Conservation (phyloP, 2,797 vertebrate species). For the Rhodeus uyekii region DNA sequence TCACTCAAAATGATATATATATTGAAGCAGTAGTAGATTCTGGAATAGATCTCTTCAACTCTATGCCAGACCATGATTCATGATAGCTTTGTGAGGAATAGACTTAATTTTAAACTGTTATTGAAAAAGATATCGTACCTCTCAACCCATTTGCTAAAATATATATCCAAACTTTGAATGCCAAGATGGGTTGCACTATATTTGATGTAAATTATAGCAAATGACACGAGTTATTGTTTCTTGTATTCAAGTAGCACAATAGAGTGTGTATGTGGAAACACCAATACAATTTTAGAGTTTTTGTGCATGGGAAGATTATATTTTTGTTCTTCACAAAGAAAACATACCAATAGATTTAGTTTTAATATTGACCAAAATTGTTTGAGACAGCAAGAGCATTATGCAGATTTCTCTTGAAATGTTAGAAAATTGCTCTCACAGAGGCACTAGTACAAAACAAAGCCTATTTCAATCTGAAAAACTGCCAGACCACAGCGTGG, state of each 20-base stretch:
- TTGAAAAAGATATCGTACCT: too few relatives aligned
- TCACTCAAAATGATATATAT: too few relatives aligned
- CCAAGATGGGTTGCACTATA: not conserved
- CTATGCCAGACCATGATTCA: too few relatives aligned
- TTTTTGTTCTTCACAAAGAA: not conserved
- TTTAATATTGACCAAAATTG: not conserved
- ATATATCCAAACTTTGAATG: not conserved
- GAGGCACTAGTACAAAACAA: not conserved
- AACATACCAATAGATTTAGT: not conserved
- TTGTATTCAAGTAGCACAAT: not conserved
- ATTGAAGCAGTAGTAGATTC: too few relatives aligned
- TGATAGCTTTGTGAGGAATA: not conserved
- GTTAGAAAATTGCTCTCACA: not conserved
- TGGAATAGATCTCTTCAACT: too few relatives aligned
- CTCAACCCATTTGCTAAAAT: too few relatives aligned
- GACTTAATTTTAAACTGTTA: too few relatives aligned
- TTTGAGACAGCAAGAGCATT: not conserved
- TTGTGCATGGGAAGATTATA: not conserved
- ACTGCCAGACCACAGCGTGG: not conserved
- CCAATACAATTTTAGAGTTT: not conserved
- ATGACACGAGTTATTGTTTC: not conserved
- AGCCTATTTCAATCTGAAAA: not conserved
- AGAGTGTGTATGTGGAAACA: not conserved
- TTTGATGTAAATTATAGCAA: not conserved
- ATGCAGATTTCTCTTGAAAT: constrained; percentile 3